phyloP scores from a whole-genome alignment of 2,113 vertebrate species.

The Egretta garzetta region DNA sequence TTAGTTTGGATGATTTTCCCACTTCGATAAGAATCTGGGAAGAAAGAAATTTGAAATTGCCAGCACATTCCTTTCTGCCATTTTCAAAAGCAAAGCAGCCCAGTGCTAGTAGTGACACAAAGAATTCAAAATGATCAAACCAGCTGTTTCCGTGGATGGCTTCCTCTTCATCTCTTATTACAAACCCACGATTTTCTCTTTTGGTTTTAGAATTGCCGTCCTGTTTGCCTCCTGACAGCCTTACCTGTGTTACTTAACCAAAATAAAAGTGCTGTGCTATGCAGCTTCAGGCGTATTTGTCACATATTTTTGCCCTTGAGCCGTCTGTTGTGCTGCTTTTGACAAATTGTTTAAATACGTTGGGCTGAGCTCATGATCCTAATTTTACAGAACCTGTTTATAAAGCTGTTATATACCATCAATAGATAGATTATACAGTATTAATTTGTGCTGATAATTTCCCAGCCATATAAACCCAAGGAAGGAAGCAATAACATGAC shows the following conservation, averaged over 20 bases:
- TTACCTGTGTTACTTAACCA: background rate
- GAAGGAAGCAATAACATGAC: background rate
- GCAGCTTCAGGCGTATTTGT: background rate
- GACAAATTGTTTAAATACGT: background rate
- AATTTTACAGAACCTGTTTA: background rate
- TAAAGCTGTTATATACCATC: background rate
- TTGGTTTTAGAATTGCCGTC: background rate
- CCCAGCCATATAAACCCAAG: background rate
- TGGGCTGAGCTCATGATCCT: background rate
- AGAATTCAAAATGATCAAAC: slow-evolving; percentile 38
- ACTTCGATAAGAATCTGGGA: slow-evolving; percentile 46
- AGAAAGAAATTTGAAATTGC: slow-evolving; percentile 23
- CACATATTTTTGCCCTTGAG: background rate
- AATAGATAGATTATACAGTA: background rate
- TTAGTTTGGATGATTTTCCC: slow-evolving; percentile 35
- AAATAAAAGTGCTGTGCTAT: background rate
- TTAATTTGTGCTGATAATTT: background rate
- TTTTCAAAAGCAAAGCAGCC: slow-evolving; percentile 47
- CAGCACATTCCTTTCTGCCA: slow-evolving; percentile 59
- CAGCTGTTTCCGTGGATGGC: background rate
- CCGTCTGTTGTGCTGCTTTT: background rate
- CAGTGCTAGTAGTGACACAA: background rate
- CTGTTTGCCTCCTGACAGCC: background rate
- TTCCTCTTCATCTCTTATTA: slow-evolving; percentile 42
- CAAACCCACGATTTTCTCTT: background rate